A percentile compares a stretch with the other conserved stretches of the same genome.
Evolutionary conservation across 1,140 invertebrate genomes (phyloP).

Genomic region (Drosophila azteca): DNA sequence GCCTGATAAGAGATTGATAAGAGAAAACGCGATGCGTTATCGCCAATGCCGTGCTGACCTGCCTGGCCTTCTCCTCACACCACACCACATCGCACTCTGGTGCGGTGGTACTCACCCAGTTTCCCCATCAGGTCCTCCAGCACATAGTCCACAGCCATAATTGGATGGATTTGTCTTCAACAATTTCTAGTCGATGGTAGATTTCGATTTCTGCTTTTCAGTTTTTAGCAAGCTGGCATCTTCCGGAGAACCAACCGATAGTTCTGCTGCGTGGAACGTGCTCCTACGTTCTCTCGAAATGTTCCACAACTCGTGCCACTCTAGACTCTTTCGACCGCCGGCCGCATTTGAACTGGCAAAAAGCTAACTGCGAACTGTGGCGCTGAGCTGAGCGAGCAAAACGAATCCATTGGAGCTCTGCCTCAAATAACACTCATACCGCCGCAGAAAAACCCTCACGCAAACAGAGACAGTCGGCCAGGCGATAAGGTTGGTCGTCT

Average conservation of each 20-base stretch:
- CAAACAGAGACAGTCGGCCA: slow-evolving; percentile 15
- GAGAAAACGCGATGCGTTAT: too few relatives aligned
- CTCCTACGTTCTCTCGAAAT: slow-evolving; percentile 10
- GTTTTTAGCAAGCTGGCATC: slow-evolving; percentile 30
- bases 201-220: neutral
- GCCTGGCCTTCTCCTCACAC: neutral
- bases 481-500: slow-evolving; percentile 57
- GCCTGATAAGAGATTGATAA: too few relatives aligned
- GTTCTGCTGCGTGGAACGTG: slow-evolving; percentile 26
- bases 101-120: slow-evolving; percentile 84
- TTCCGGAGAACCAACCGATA: slow-evolving; percentile 29
- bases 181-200: neutral
- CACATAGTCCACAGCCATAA: slow-evolving; percentile 87
- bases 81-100: neutral
- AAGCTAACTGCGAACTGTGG: slow-evolving; percentile 69
- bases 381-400: slow-evolving; percentile 48
- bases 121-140: slow-evolving; percentile 88
- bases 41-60: slow-evolving; percentile 12
- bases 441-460: slow-evolving; percentile 10
- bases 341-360: slow-evolving; percentile 72
- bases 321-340: slow-evolving; percentile 61
- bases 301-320: slow-evolving; percentile 36
- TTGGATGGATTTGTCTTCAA: neutral
- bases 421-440: slow-evolving; percentile 51
- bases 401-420: slow-evolving; percentile 38